Evolutionary conservation across 1,140 invertebrate species (phyloP).

Genomic region (Aleiodes sp.): DNA sequence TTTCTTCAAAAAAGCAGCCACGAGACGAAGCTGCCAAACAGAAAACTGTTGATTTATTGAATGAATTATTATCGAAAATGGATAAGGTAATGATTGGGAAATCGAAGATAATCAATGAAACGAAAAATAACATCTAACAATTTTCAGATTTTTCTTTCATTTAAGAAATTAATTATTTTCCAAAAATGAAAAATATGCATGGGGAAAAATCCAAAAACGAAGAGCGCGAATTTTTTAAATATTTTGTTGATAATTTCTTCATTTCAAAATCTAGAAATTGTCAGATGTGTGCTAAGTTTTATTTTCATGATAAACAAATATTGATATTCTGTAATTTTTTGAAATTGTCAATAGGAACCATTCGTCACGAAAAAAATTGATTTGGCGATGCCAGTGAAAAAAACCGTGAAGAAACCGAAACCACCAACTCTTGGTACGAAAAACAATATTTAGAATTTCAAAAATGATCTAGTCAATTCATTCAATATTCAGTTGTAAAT

Average conservation of each 20-base stretch:
- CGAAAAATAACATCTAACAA: no score
- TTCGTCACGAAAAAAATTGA: constrained; percentile 11
- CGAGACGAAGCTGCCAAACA: constrained; percentile 18
- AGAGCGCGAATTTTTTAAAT: no score
- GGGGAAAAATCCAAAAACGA: no score
- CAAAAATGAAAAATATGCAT: no score
- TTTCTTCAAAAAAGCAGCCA: constrained; percentile 20
- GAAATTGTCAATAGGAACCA: neutral
- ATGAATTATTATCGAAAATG: constrained; percentile 37
- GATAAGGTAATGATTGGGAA: constrained; percentile 32
- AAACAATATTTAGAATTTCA: no score
- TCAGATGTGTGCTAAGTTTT: no score
- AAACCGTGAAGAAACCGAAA: constrained; percentile 8
- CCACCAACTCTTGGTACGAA: constrained; percentile 13
- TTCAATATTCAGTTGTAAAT: constrained; percentile 15
- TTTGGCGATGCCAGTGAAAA: neutral
- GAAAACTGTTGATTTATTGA: constrained; percentile 35
- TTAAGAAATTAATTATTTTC: no score
- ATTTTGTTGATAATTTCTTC: no score
- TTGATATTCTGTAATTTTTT: neutral
- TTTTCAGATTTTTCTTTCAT: no score
- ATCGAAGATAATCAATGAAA: no score
- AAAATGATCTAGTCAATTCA: no score
- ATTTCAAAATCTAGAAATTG: no score
- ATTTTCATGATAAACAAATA: neutral